Evolutionary conservation across 1,140 invertebrate species (phyloP).

Genomic region (Drosophila subobscura): DNA sequence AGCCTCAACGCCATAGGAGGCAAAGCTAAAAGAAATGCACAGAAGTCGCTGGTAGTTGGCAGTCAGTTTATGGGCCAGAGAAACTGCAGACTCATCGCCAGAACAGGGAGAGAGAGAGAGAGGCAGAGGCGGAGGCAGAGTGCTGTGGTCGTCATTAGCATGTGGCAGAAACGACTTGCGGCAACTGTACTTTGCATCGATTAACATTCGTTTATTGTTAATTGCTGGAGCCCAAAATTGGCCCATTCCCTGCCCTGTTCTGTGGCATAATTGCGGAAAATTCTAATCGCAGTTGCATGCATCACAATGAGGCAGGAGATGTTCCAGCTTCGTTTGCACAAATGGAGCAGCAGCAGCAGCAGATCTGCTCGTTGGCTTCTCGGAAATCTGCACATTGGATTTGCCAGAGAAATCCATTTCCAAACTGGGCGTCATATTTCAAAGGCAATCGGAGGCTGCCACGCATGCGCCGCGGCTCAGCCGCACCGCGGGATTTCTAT

Average conservation of each 20-base stretch:
- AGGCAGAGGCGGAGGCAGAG: not conserved
- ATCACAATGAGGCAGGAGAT: slow-evolving; percentile 12
- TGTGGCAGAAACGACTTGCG: not conserved
- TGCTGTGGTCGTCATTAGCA: slow-evolving; percentile 30
- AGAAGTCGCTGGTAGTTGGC: slow-evolving; percentile 10
- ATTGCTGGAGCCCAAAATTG: slow-evolving; percentile 24
- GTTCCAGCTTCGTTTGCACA: slow-evolving; percentile 27
- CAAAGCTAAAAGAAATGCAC: slow-evolving; percentile 3
- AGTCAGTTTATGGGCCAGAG: slow-evolving; percentile 45
- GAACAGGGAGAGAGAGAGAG: no score
- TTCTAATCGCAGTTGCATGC: slow-evolving; percentile 42
- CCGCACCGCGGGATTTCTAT: not conserved
- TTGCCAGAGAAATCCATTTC: slow-evolving; percentile 44
- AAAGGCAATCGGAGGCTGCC: slow-evolving; percentile 37
- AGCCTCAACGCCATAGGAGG: slow-evolving; percentile 33
- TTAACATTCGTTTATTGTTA: slow-evolving; percentile 21
- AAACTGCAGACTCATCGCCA: slow-evolving; percentile 28
- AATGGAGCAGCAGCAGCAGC: slow-evolving; percentile 32
- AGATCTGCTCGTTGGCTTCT: slow-evolving; percentile 39
- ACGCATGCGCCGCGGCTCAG: slow-evolving; percentile 27
- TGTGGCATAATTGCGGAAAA: slow-evolving; percentile 44
- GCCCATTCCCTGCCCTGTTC: not conserved
- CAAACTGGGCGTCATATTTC: slow-evolving; percentile 72
- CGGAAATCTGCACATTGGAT: slow-evolving; percentile 38
- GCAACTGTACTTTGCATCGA: slow-evolving; percentile 30